Conservation (phyloP, 92 coral and sea anemone species). For the Chrysogorgia sp. region DNA sequence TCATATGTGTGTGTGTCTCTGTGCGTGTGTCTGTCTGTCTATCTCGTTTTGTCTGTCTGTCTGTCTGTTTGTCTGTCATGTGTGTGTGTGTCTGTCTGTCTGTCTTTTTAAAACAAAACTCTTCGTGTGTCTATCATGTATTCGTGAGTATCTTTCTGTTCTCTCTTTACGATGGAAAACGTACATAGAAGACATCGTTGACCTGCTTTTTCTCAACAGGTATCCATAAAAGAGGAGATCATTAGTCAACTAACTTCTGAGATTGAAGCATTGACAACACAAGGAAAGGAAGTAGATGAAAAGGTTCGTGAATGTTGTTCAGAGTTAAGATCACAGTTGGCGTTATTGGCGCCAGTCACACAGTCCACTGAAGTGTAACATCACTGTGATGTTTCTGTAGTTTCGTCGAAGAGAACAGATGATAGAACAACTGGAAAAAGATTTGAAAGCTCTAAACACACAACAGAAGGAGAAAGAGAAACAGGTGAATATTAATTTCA, state of each 20-base stretch:
- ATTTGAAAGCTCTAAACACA: conserved; percentile 75
- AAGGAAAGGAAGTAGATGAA: conserved; percentile 79
- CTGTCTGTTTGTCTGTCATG: too few species aligned
- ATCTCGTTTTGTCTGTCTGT: too few species aligned
- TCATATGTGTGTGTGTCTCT: too few species aligned
- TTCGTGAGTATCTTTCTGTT: too few species aligned
- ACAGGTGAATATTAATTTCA: too few species aligned
- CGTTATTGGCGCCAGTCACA: too few species aligned
- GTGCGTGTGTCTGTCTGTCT: neutral
- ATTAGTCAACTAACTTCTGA: conserved; percentile 83
- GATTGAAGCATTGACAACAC: conserved; percentile 85
- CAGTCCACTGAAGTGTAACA: too few species aligned
- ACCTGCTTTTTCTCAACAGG: conserved; percentile 45
- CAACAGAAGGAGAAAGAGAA: conserved; percentile 91
- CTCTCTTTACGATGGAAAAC: neutral
- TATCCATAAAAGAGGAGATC: conserved; percentile 88
- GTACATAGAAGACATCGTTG: neutral
- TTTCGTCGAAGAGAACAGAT: conserved; percentile 81
- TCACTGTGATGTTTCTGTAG: conserved; percentile 19
- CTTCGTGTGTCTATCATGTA: too few species aligned
- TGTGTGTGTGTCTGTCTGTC: too few species aligned
- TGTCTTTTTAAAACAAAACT: too few species aligned
- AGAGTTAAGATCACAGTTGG: neutral
- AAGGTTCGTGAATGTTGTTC: conserved; percentile 61
- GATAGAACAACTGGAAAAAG: conserved; percentile 84